Conservation (phyloP, 2,797 vertebrate genomes). For the Characodon lateralis region DNA sequence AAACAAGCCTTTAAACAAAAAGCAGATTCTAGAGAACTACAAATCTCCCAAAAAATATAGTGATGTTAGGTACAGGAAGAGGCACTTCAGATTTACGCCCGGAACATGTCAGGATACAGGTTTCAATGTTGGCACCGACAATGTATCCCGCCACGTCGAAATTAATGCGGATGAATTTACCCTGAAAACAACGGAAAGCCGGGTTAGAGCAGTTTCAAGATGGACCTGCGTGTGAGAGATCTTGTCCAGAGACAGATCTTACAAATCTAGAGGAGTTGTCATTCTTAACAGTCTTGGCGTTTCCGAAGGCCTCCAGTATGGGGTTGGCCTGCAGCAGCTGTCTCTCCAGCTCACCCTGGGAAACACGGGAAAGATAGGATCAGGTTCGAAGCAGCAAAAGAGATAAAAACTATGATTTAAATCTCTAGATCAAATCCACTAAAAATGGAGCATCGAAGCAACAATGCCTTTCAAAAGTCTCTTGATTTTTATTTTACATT, state of each 20-base stretch:
- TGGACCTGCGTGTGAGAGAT: too few species aligned
- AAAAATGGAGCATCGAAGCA: constrained; percentile 6
- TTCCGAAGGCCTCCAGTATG: constrained; percentile 90
- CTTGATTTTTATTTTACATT: neutral
- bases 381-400: constrained; percentile 21
- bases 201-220: constrained; percentile 15
- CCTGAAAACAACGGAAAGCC: constrained; percentile 71
- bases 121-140: constrained; percentile 94
- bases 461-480: neutral
- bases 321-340: constrained; percentile 92
- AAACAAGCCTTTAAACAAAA: neutral
- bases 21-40: neutral
- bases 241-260: constrained; percentile 56
- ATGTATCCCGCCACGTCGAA: constrained; percentile 93
- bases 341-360: constrained; percentile 89
- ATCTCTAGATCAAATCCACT: constrained; percentile 12
- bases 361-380: constrained; percentile 47
- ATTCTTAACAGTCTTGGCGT: constrained; percentile 91
- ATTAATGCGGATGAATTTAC: constrained; percentile 95
- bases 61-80: neutral
- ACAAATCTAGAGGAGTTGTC: constrained; percentile 93
- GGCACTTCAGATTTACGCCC: neutral
- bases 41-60: neutral
- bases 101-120: constrained; percentile 86
- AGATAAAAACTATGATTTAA: constrained; percentile 7